Evolutionary conservation across 2,113 vertebrate species (phyloP), one percentile per base, ranked within the genome.

Genomic region (Tupaia chinensis): DNA sequence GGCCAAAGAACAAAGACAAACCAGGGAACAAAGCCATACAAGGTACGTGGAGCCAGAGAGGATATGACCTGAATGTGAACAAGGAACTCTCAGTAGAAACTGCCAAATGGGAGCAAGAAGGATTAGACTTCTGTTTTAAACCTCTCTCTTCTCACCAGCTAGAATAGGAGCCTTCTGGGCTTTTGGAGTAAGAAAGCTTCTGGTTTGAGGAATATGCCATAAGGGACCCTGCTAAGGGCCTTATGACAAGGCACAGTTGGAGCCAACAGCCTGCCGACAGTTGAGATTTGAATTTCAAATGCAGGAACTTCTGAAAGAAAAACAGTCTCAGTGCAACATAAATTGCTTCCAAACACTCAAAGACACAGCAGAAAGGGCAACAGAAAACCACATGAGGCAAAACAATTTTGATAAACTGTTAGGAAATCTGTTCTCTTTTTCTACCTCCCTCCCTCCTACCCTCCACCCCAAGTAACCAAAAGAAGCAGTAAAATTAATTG

Each of bases 231-330:
- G 66, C 89, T 77, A 97, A 96, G 77, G 95, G 84, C 83, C 68
- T 87, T 94, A 91, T 92, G 91, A 96, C 96, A 97, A 97, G 89
- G 63, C 94, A 87, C 84, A 94, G 95, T 86, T 87, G 96, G 91
- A 94, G 73, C 73, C 90, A 96, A 91, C 74, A 97, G 61, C 94
- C 86, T 95, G 93, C 95, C 89, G 86, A 96, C 87, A 87, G 93
- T 54, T 91, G 96, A 97, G 91, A 97, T 97, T 83, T 97, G 94
- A 97, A 97, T 97, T 98, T 98, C 95, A 97, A 97, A 97, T 96
- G 69, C 61, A 82, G 93, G 81, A 91, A 93, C 80, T 96, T 95
- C 80, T 78, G 87, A 96, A 96, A 96, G 93, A 91, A 96, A 96
- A 98, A 88, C 93, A 86, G 80, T 96, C 87, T 82, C 66, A 14